phyloP scores from a whole-genome alignment of 2,113 vertebrate genomes.

The Tursiops truncatus region DNA sequence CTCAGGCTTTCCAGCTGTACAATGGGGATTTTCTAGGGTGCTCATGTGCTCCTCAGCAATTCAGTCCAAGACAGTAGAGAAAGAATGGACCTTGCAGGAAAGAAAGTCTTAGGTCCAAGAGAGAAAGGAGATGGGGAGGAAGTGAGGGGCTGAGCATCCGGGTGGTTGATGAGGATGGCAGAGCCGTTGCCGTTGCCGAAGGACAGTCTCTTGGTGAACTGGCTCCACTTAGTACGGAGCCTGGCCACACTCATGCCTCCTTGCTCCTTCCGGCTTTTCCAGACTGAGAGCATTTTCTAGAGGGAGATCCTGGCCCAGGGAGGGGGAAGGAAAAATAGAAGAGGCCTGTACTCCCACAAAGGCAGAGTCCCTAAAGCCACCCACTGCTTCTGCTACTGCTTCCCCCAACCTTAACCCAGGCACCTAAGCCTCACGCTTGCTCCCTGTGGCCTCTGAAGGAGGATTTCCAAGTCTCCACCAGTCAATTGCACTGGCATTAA shows the following conservation, averaged over 20 bases:
- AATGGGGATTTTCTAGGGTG: not conserved
- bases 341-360: not conserved
- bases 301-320: constrained; percentile 82
- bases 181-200: constrained; percentile 84
- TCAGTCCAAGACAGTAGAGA: not conserved
- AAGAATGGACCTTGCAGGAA: not conserved
- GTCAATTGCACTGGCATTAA: not conserved
- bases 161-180: constrained; percentile 88
- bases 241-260: constrained; percentile 83
- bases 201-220: not conserved
- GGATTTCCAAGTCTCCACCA: not conserved
- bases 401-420: not conserved
- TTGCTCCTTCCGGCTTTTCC: constrained; percentile 86
- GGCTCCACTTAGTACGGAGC: constrained; percentile 77
- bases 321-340: not conserved
- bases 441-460: not conserved
- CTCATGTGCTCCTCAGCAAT: too few species aligned
- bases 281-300: constrained; percentile 89
- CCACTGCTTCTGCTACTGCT: not conserved
- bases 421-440: not conserved
- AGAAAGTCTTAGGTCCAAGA: not conserved
- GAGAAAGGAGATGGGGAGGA: not conserved
- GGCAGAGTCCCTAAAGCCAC: not conserved
- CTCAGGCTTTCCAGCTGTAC: not conserved
- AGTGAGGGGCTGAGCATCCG: constrained; percentile 75